These are phyloP conservation scores for Petrolisthes cinctipes DNA, from an alignment of 2,888 invertebrate species.

Conservation along the genomic window DNA sequence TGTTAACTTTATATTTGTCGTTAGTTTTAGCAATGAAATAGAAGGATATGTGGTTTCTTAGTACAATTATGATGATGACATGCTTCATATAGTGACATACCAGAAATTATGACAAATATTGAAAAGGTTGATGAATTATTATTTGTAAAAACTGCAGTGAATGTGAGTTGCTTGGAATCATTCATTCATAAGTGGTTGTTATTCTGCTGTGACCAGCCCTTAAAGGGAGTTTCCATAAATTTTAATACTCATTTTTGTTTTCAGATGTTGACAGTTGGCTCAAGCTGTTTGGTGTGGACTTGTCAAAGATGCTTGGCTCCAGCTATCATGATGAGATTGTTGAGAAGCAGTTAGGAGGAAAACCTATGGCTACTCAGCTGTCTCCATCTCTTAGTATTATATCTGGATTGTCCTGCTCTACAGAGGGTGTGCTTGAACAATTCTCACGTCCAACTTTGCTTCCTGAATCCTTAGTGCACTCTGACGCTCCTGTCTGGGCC, in stretches of 20 bases:
- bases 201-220: too few species aligned
- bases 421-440: slow-evolving; percentile 87
- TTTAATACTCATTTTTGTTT: slow-evolving; percentile 52
- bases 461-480: slow-evolving; percentile 79
- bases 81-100: too few species aligned
- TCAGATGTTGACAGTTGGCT: slow-evolving; percentile 87
- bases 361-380: slow-evolving; percentile 76
- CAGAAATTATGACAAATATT: too few species aligned
- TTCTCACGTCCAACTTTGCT: slow-evolving; percentile 76
- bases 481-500: slow-evolving; percentile 58
- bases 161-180: too few species aligned
- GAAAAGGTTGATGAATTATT: too few species aligned
- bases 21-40: neutral
- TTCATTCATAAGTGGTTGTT: too few species aligned
- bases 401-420: slow-evolving; percentile 89
- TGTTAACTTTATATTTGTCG: too few species aligned
- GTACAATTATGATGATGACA: too few species aligned
- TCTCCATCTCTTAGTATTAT: slow-evolving; percentile 91
- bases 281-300: slow-evolving; percentile 86
- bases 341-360: slow-evolving; percentile 76
- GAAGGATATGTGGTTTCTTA: too few species aligned
- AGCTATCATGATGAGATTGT: slow-evolving; percentile 80
- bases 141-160: too few species aligned
- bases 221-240: too few species aligned
- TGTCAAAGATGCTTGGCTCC: slow-evolving; percentile 86